These are phyloP conservation scores for Andrena bucephala DNA, from an alignment of 2,888 invertebrate genomes.

Conservation along the genomic window DNA sequence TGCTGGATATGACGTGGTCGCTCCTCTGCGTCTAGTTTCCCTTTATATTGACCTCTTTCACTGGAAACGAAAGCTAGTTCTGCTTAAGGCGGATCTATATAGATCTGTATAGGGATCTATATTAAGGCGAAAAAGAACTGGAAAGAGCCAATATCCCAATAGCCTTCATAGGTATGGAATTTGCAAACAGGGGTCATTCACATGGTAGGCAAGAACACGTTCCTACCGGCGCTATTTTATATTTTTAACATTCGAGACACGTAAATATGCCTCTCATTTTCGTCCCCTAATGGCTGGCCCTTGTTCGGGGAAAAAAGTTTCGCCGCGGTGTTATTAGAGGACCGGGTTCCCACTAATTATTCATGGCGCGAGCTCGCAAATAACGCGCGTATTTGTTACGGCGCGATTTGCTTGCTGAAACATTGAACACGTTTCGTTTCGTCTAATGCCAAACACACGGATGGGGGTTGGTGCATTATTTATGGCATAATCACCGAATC, in stretches of 20 bases:
- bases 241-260: no score
- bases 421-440: constrained; percentile 54
- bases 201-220: no score
- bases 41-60: constrained; percentile 15
- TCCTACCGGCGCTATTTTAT: no score
- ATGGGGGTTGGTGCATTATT: constrained; percentile 49
- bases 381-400: constrained; percentile 16
- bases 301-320: neutral
- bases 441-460: constrained; percentile 18
- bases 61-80: neutral
- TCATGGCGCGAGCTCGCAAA: constrained; percentile 14
- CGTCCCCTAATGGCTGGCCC: neutral
- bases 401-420: constrained; percentile 45
- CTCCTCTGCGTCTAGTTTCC: neutral
- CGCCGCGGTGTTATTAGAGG: neutral
- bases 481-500: constrained; percentile 60
- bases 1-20: no score
- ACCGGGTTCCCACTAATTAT: constrained; percentile 31
- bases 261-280: neutral
- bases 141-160: neutral
- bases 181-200: no score
- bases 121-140: neutral
- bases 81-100: neutral
- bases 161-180: no score
- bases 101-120: neutral